Conservation (phyloP, 2,797 vertebrate genomes). For the Sebastes vulpes region DNA sequence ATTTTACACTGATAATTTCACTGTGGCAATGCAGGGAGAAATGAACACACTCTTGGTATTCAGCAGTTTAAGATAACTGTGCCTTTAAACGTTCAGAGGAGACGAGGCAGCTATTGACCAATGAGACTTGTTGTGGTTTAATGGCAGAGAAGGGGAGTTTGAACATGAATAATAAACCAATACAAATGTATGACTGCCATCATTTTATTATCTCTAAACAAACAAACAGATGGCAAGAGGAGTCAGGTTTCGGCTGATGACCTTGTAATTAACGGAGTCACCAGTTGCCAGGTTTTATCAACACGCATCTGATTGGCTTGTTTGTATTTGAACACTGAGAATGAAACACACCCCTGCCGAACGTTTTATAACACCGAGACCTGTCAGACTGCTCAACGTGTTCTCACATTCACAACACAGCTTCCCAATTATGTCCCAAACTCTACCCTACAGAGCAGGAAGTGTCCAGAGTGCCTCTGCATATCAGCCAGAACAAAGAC, state of each 20-base stretch:
- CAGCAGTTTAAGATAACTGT: neutral
- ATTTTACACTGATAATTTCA: neutral
- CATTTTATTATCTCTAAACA: neutral
- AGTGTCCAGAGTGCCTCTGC: constrained; percentile 22
- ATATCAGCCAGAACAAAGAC: constrained; percentile 30
- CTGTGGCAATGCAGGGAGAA: neutral
- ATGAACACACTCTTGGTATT: neutral
- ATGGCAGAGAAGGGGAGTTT: neutral
- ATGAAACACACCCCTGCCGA: neutral
- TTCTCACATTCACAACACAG: neutral
- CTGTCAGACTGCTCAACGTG: neutral
- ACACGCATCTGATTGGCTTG: neutral
- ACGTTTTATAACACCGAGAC: neutral
- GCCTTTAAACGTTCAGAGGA: neutral
- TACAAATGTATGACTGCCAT: neutral
- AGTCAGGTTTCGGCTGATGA: constrained; percentile 15
- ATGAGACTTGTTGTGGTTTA: neutral
- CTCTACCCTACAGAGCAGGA: constrained; percentile 2
- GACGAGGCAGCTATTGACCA: neutral
- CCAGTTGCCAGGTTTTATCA: neutral
- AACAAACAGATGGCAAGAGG: neutral
- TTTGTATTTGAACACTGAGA: constrained; percentile 4
- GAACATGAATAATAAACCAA: constrained; percentile 7
- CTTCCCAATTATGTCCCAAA: neutral
- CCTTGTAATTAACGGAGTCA: neutral